Base-by-base conservation (phyloP, 2,888 invertebrate genomes). In the Oligia strigilis region DNA sequence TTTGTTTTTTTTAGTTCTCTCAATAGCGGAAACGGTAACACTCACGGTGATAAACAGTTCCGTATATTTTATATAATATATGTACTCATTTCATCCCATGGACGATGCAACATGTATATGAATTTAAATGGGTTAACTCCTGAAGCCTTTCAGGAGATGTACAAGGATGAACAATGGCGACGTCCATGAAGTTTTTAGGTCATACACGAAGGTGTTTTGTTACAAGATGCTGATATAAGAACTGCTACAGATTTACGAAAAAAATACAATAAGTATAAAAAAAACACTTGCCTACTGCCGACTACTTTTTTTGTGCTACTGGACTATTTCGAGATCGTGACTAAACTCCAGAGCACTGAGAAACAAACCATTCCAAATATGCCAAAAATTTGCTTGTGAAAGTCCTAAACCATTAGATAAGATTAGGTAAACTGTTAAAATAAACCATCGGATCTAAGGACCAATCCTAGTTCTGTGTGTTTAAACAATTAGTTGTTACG, bases 11-110 rank as follows among this genome's bases (percentile, higher is more conserved):
- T 17, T 58, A 72, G 11, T 70, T 23, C 19, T 55, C 43, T 65
- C 65, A 70, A 46, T 49, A 66, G 40, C 46, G 71, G 62, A 66
- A 73, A 82, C 65, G 49, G 73, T 71, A 23, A 46, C 64, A 49
- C 36, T 36, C 58, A n/a, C 58, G 11, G 58, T 58, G 69, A 73
- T 82, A 82, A 64, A 70, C 29, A 46, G 36, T 60, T 62, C 52
- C 60, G 49, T 71, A 60, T 36, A 58, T 55, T 58, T 40, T 43
- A 49, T 43, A 46, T n/a, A 29, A 78, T 58, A 17, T n/a, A 49
- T 49, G n/a, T 49, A 40, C 29, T 55, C 17, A 23, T 73, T 60
- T 78, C 1, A 43, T 75, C 23, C 23, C 49, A 62, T 69, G 5
- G 52, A 64, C 36, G n/a, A 46, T 55, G 11, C n/a, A 23, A 29